These are phyloP conservation scores for Physeter macrocephalus DNA, from an alignment of 2,113 vertebrate genomes.

Conservation along the genomic window DNA sequence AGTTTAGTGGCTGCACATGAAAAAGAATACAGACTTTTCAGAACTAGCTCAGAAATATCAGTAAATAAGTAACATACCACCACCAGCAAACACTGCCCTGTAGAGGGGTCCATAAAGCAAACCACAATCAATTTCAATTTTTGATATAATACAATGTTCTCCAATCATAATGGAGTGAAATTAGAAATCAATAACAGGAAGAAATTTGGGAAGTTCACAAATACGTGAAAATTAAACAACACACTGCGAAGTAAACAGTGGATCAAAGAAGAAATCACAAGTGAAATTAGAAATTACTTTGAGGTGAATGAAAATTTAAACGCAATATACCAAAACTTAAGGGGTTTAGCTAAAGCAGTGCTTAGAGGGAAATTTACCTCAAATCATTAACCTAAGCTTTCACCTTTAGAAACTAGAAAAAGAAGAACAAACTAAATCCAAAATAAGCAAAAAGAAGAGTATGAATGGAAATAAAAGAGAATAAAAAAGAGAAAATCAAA, in stretches of 20 bases:
- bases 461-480: constrained; percentile 3
- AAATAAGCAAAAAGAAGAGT: not conserved
- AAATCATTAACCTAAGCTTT: not conserved
- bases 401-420: not conserved
- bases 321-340: not conserved
- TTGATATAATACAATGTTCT: not conserved
- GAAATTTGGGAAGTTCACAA: not conserved
- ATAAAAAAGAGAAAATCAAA: not conserved
- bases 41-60: not conserved
- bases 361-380: not conserved
- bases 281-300: not conserved
- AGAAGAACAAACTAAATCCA: not conserved
- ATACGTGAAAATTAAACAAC: not conserved
- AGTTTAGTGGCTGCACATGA: not conserved
- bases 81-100: not conserved
- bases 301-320: not conserved
- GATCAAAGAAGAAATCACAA: not conserved
- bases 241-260: not conserved
- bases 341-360: not conserved
- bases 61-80: not conserved
- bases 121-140: not conserved
- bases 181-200: not conserved
- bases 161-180: not conserved
- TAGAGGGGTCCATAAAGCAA: not conserved
- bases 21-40: not conserved